phyloP scores from a whole-genome alignment of 2,113 vertebrate species.

The Probosciger aterrimus region DNA sequence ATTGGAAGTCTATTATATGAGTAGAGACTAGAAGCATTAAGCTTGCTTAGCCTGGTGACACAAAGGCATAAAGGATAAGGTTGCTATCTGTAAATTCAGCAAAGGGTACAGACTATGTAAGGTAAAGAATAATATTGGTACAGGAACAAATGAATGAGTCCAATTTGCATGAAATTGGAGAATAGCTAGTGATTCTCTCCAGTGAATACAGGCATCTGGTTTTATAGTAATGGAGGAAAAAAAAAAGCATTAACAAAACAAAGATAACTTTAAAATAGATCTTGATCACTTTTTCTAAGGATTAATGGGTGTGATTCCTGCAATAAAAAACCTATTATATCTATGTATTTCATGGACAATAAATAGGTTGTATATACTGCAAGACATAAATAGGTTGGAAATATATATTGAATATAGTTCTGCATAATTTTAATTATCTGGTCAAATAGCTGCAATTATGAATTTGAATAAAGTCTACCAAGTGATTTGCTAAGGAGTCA shows the following conservation, averaged over 20 bases:
- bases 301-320: neutral
- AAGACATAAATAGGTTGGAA: neutral
- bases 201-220: neutral
- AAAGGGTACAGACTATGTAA: neutral
- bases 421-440: neutral
- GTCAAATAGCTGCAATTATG: neutral
- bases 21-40: neutral
- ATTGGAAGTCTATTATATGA: neutral
- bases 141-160: neutral
- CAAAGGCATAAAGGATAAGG: neutral
- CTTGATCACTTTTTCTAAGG: neutral
- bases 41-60: neutral
- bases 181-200: neutral
- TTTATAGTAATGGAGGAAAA: neutral
- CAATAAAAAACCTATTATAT: neutral
- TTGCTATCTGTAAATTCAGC: neutral
- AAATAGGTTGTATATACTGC: neutral
- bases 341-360: neutral
- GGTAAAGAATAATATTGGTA: neutral
- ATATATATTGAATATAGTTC: neutral
- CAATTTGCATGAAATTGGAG: neutral
- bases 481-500: neutral
- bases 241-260: neutral
- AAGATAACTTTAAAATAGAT: neutral
- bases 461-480: neutral